A percentile compares a stretch with the other conserved stretches of the same genome.
phyloP scores from a whole-genome alignment of 92 coral and sea anemone species.

The Micromussa lordhowensis region DNA sequence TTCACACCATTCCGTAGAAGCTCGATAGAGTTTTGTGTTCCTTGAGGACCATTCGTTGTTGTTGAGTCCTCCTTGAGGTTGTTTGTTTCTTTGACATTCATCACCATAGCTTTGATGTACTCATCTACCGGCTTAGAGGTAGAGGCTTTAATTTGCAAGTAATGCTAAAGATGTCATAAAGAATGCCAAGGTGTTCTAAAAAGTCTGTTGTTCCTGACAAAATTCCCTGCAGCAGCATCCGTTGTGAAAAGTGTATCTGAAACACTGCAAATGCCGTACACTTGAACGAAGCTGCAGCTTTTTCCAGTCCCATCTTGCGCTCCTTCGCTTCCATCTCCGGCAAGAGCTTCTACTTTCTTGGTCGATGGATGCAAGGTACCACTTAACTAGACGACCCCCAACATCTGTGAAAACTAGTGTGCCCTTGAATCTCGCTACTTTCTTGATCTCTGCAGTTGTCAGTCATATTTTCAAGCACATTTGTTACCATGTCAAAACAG shows the following conservation, averaged over 20 bases:
- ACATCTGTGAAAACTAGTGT: constrained; percentile 53
- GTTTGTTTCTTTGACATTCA: constrained; percentile 29
- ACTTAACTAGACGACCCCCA: constrained; percentile 49
- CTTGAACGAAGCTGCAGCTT: too few relatives aligned
- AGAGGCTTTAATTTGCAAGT: constrained; percentile 44
- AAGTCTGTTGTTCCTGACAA: constrained; percentile 49
- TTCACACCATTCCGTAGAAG: constrained; percentile 42
- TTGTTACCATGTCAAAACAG: constrained; percentile 28
- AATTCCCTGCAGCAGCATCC: constrained; percentile 58
- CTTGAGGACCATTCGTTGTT: constrained; percentile 60
- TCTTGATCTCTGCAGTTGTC: constrained; percentile 53
- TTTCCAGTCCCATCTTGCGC: constrained; percentile 52
- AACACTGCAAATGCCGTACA: constrained; percentile 47
- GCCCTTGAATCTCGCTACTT: constrained; percentile 30
- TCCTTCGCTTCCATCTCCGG: constrained; percentile 55
- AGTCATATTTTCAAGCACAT: constrained; percentile 22
- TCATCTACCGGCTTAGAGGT: constrained; percentile 15
- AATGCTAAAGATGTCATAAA: constrained; percentile 62
- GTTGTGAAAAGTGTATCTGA: constrained; percentile 41
- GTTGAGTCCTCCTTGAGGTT: constrained; percentile 44
- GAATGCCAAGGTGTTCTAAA: constrained; percentile 41
- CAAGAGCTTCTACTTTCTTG: constrained; percentile 50
- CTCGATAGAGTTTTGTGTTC: constrained; percentile 38
- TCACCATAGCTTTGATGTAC: constrained; percentile 24
- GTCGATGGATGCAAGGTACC: constrained; percentile 49